These are phyloP conservation scores for Cisticola juncidis DNA, from an alignment of 2,113 vertebrate species.

Conservation along the genomic window DNA sequence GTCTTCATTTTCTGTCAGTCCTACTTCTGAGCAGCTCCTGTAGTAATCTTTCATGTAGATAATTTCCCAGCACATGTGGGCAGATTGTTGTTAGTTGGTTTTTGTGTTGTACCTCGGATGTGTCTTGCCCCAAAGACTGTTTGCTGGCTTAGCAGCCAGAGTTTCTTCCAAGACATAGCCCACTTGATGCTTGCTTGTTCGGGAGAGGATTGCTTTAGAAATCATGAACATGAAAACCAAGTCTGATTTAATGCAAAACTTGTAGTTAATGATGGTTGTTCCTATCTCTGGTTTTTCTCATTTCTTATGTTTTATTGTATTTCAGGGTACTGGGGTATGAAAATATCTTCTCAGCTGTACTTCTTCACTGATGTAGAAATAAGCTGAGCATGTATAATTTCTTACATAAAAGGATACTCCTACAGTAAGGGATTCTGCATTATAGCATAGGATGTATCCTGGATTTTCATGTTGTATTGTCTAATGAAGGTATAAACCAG, in stretches of 20 bases:
- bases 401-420: not conserved
- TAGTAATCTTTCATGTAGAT: not conserved
- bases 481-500: not conserved
- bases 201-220: not conserved
- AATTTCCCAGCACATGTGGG: not conserved
- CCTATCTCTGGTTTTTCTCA: not conserved
- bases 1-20: not conserved
- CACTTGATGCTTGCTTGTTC: not conserved
- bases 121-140: not conserved
- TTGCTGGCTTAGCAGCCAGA: not conserved
- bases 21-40: not conserved
- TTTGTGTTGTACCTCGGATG: not conserved
- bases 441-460: not conserved
- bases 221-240: not conserved
- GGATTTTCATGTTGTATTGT: not conserved
- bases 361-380: not conserved
- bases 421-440: not conserved
- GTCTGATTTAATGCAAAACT: not conserved
- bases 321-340: not conserved
- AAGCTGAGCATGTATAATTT: not conserved
- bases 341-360: not conserved
- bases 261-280: not conserved
- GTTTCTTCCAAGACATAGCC: not conserved
- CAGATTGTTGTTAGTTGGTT: accelerated
- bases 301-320: not conserved